A percentile compares a stretch with the other conserved stretches of the same genome.
Evolutionary conservation across 2,797 vertebrate species (phyloP).

Genomic region (Hydrolagus colliei): DNA sequence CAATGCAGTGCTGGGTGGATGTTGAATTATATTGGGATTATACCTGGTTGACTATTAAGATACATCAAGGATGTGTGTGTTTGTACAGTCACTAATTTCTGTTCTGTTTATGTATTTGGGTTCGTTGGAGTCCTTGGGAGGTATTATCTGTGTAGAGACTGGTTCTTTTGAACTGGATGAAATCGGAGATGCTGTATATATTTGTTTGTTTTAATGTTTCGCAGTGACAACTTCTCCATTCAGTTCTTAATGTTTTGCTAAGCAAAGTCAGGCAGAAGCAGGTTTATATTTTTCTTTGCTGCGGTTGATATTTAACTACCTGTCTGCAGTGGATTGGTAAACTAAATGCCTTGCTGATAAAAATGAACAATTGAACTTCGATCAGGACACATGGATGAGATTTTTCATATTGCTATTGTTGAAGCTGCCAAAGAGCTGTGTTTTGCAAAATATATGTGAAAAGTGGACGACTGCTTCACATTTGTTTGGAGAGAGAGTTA

Average conservation of each 20-base stretch:
- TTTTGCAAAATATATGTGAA: not conserved
- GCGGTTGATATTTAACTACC: not conserved
- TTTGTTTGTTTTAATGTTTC: not conserved
- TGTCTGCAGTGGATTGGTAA: not conserved
- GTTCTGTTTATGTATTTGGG: too few relatives aligned
- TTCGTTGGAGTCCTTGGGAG: too few relatives aligned
- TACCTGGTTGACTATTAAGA: not conserved
- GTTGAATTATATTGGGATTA: not conserved
- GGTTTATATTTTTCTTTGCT: not conserved
- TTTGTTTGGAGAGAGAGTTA: not conserved
- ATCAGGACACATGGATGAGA: not conserved
- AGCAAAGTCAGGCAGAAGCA: too few relatives aligned
- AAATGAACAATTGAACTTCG: conserved; percentile 19
- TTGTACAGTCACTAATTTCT: too few relatives aligned
- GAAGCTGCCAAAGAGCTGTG: not conserved
- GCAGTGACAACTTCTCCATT: too few relatives aligned
- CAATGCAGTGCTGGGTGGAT: not conserved
- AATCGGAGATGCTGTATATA: not conserved
- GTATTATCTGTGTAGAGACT: too few relatives aligned
- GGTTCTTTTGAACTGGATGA: too few relatives aligned
- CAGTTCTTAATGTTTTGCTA: not conserved
- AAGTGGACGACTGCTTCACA: not conserved
- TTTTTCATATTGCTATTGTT: not conserved
- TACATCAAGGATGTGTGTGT: not conserved
- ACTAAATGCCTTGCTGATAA: not conserved